phyloP scores from a whole-genome alignment of 2,113 vertebrate genomes.

The Ailurus styani region DNA sequence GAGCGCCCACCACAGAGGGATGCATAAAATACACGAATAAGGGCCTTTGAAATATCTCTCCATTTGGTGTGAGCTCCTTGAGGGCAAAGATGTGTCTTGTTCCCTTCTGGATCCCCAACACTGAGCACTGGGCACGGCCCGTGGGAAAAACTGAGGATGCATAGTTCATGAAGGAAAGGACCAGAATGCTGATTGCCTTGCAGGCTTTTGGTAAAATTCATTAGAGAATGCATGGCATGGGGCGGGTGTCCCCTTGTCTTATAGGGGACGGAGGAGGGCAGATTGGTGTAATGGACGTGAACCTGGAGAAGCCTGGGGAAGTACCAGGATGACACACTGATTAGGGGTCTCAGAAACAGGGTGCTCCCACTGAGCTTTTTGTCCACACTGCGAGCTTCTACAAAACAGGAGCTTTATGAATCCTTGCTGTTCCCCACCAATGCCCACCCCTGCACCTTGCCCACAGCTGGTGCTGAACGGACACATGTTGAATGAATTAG shows the following conservation, averaged over 20 bases:
- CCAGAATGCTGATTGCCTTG: background rate
- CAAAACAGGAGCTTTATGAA: background rate
- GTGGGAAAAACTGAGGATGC: background rate
- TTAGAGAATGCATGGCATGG: fast-evolving
- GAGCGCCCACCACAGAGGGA: background rate
- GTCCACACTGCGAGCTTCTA: background rate
- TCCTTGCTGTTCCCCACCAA: background rate
- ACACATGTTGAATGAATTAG: background rate
- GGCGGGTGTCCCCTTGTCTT: background rate
- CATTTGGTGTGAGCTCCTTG: background rate
- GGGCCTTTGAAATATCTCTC: background rate
- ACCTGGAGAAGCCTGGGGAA: background rate
- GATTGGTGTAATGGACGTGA: fast-evolving
- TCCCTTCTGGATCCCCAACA: background rate
- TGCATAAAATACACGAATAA: background rate
- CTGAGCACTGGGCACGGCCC: background rate
- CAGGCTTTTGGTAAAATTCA: too few species aligned
- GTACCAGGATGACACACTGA: background rate
- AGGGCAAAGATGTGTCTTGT: background rate
- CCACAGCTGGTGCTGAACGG: background rate
- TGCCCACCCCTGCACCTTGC: background rate
- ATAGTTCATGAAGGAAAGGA: background rate
- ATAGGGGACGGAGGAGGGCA: fast-evolving
- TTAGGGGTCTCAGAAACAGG: background rate
- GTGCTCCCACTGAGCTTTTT: too few species aligned